These are phyloP conservation scores for Aplocera efformata DNA, from an alignment of 2,888 invertebrate genomes.

Conservation along the genomic window DNA sequence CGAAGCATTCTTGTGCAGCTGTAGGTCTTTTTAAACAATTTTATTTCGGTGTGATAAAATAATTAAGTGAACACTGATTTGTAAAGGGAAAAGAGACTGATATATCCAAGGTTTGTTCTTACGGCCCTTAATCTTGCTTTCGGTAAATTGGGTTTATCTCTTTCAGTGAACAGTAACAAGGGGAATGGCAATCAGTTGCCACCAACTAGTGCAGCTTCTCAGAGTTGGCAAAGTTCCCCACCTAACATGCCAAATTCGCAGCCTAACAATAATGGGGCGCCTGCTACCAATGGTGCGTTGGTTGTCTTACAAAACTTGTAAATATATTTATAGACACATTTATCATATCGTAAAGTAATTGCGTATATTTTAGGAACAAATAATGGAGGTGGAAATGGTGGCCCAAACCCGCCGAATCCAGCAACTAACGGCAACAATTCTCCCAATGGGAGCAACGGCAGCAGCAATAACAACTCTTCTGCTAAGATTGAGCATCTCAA, in stretches of 20 bases:
- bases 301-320: conserved; percentile 3
- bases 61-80: too few relatives aligned
- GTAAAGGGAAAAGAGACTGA: too few relatives aligned
- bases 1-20: too few relatives aligned
- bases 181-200: conserved; percentile 68
- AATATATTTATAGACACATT: not conserved
- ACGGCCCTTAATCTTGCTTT: conserved; percentile 8
- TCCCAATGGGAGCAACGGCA: conserved; percentile 67
- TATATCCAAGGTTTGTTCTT: too few relatives aligned
- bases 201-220: conserved; percentile 63
- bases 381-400: conserved; percentile 62
- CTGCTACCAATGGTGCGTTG: conserved; percentile 62
- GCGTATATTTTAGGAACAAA: conserved; percentile 54
- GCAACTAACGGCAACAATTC: conserved; percentile 58
- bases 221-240: conserved; percentile 70
- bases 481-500: conserved; percentile 94
- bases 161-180: conserved; percentile 77
- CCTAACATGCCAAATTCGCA: conserved; percentile 73
- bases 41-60: too few relatives aligned
- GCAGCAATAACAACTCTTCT: conserved; percentile 80
- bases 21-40: too few relatives aligned
- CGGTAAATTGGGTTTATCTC: conserved; percentile 37
- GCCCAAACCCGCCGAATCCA: conserved; percentile 68
- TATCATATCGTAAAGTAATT: not conserved
- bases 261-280: conserved; percentile 72